Evolutionary conservation across 2,888 invertebrate genomes (phyloP).

Genomic region (Chymomyza caudatula): DNA sequence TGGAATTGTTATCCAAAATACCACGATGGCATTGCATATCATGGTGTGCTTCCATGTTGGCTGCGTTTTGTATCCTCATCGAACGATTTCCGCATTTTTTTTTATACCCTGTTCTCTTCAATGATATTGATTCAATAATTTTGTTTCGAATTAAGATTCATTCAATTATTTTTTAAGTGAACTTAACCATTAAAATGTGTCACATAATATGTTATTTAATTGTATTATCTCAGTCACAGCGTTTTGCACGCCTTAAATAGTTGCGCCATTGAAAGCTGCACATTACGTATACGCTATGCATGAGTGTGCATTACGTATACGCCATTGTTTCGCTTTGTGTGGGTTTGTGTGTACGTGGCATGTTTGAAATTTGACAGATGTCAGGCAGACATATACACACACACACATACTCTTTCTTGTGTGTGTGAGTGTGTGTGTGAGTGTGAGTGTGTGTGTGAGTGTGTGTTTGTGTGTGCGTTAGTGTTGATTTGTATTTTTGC

Average conservation of each 20-base stretch:
- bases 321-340: conserved; percentile 27
- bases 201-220: too few species aligned
- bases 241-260: not conserved
- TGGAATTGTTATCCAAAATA: too few species aligned
- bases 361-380: conserved; percentile 36
- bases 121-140: too few species aligned
- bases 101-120: too few species aligned
- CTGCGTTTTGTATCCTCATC: too few species aligned
- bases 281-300: conserved; percentile 51
- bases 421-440: not conserved
- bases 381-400: not conserved
- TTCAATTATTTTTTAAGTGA: too few species aligned
- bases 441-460: not conserved
- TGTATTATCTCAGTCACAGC: not conserved
- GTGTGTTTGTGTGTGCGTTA: not conserved
- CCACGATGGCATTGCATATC: too few species aligned
- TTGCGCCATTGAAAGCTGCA: not conserved
- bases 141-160: too few species aligned
- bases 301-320: conserved; percentile 35
- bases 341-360: conserved; percentile 15
- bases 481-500: conserved; percentile 24
- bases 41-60: too few species aligned
- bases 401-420: not conserved
- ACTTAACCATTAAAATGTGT: too few species aligned
- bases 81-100: too few species aligned